Percentiles rank a stretch among this genome's conserved stretches.
Evolutionary conservation across 2,797 vertebrate genomes (phyloP).

Genomic region (Notolepis coatsorum): DNA sequence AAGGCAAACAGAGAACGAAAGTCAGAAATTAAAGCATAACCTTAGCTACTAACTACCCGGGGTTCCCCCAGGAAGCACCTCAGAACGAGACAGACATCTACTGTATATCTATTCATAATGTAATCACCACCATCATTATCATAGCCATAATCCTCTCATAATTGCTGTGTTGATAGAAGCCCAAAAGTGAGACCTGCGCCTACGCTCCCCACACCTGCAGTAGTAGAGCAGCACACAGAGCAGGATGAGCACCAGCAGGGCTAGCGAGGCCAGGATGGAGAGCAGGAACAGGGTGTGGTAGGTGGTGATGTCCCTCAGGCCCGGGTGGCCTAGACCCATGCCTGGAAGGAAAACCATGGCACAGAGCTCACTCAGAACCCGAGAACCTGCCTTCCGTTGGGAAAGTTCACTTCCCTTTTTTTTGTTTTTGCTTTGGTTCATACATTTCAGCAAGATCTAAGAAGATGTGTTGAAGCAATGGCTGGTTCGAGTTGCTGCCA

Average conservation of each 20-base stretch:
- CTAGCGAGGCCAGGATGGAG: constrained; percentile 93
- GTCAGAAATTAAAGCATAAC: constrained; percentile 15
- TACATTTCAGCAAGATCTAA: not conserved
- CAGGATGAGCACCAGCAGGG: constrained; percentile 92
- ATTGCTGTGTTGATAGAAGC: constrained; percentile 29
- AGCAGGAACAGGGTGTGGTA: constrained; percentile 98
- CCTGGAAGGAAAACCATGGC: constrained; percentile 56
- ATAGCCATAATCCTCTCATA: not conserved
- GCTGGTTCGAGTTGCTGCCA: not conserved
- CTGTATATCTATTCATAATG: not conserved
- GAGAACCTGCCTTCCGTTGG: not conserved
- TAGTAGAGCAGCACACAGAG: constrained; percentile 97
- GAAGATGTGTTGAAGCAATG: not conserved
- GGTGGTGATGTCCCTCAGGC: constrained; percentile 92
- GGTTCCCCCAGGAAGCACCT: not conserved
- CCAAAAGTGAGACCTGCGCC: constrained; percentile 56
- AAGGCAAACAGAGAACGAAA: constrained; percentile 22
- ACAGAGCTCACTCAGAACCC: constrained; percentile 2
- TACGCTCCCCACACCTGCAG: constrained; percentile 88
- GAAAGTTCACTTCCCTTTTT: not conserved
- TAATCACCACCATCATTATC: not conserved
- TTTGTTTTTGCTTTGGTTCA: not conserved
- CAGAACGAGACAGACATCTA: not conserved
- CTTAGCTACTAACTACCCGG: not conserved
- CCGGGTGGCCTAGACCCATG: constrained; percentile 79